Evolutionary conservation across 53 echinoderm and acorn worm genomes (phyloP).

Genomic region (Paracentrotus lividus): DNA sequence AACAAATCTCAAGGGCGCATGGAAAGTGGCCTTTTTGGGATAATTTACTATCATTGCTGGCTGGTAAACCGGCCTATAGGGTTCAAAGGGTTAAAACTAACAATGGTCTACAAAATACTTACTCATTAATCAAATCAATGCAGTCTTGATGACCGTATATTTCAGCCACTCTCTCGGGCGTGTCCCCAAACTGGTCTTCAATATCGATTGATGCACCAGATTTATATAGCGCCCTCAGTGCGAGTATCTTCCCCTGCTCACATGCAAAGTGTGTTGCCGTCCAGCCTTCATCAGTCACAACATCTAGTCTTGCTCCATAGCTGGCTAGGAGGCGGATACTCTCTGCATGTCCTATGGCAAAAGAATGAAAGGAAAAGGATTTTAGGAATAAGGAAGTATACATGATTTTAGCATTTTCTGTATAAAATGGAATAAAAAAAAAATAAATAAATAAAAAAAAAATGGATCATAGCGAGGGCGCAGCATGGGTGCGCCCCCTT

Average conservation of each 20-base stretch:
- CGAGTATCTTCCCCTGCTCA: constrained; percentile 86
- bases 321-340: constrained; percentile 89
- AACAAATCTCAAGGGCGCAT: too few species aligned
- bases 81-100: too few species aligned
- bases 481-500: too few species aligned
- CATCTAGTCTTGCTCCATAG: constrained; percentile 87
- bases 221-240: constrained; percentile 86
- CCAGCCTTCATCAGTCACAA: constrained; percentile 92
- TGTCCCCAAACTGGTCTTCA: constrained; percentile 85
- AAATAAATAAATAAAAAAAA: too few species aligned
- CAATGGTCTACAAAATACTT: too few species aligned
- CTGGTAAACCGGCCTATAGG: too few species aligned
- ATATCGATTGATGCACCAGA: constrained; percentile 82
- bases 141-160: constrained; percentile 92
- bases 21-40: too few species aligned
- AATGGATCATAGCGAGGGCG: too few species aligned
- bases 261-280: constrained; percentile 96
- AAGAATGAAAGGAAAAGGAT: background rate
- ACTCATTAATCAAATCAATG: constrained; percentile 84
- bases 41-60: too few species aligned
- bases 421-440: too few species aligned
- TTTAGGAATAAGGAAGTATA: too few species aligned
- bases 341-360: constrained; percentile 95
- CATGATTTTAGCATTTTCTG: too few species aligned
- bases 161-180: constrained; percentile 81